phyloP scores from a whole-genome alignment of 2,888 invertebrate species.

The Tiliacea citrago region DNA sequence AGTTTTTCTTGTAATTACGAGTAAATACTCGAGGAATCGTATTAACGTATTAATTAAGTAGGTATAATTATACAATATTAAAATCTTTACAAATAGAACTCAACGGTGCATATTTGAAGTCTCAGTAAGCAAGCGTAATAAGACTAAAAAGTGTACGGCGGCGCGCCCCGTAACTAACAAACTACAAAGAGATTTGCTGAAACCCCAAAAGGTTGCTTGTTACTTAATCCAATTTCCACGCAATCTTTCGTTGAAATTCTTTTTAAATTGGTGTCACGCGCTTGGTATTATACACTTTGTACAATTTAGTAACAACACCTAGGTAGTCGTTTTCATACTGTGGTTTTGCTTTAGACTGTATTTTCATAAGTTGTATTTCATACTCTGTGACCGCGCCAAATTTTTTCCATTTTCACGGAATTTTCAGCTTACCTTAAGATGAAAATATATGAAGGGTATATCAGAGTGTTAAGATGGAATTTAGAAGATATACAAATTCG shows the following conservation, averaged over 20 bases:
- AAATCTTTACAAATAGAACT: slow-evolving; percentile 26
- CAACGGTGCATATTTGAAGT: slow-evolving; percentile 23
- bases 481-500: neutral
- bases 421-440: slow-evolving; percentile 4
- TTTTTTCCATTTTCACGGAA: neutral
- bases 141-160: slow-evolving; percentile 49
- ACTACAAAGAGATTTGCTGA: slow-evolving; percentile 76
- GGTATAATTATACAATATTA: neutral
- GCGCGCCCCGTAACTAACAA: slow-evolving; percentile 60
- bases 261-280: slow-evolving; percentile 67
- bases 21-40: neutral
- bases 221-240: slow-evolving; percentile 79
- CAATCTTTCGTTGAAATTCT: slow-evolving; percentile 69
- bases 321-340: slow-evolving; percentile 43
- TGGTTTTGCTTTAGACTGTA: slow-evolving; percentile 2
- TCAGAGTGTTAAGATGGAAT: neutral
- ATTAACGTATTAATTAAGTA: neutral
- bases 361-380: slow-evolving; percentile 26
- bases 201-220: slow-evolving; percentile 79
- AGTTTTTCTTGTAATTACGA: neutral
- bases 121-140: slow-evolving; percentile 45
- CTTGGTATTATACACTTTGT: slow-evolving; percentile 64
- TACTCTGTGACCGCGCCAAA: neutral
- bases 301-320: slow-evolving; percentile 54
- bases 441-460: neutral